Conservation (phyloP, 2,113 vertebrate genomes). For the Chascanopsetta lugubris region DNA sequence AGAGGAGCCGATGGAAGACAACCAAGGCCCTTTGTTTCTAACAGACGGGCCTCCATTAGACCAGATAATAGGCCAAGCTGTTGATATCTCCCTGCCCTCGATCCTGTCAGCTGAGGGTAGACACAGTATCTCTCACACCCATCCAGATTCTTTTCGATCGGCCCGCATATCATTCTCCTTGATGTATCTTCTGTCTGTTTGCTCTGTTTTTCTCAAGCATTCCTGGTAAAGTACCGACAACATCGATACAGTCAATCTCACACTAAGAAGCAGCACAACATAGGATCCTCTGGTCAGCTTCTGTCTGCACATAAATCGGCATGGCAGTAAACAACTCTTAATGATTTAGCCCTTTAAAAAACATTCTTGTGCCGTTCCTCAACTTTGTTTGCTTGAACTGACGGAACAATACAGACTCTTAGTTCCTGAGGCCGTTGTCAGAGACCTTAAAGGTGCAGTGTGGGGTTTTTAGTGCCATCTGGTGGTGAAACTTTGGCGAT, state of each 20-base stretch:
- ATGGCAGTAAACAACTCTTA: neutral
- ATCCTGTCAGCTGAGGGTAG: conserved; percentile 39
- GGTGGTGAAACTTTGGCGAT: no score
- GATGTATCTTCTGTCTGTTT: conserved; percentile 5
- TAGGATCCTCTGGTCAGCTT: neutral
- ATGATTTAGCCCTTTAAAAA: neutral
- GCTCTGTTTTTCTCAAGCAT: neutral
- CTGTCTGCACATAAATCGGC: neutral
- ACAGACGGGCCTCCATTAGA: conserved; percentile 73
- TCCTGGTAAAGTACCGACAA: neutral
- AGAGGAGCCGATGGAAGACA: conserved; percentile 63
- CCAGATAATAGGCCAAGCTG: conserved; percentile 72
- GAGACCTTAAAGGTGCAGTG: no score
- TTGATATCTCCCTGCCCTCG: conserved; percentile 47
- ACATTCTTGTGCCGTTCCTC: neutral
- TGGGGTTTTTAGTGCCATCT: no score
- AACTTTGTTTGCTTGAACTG: neutral
- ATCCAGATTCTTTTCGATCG: conserved; percentile 45
- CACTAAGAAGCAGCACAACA: neutral
- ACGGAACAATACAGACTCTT: neutral
- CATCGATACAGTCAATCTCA: neutral
- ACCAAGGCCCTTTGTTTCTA: conserved; percentile 61
- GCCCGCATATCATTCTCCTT: neutral
- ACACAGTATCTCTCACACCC: conserved; percentile 22
- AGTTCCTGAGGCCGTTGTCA: neutral